Evolutionary conservation across 2,113 vertebrate genomes (phyloP).

Genomic region (Festucalex cinctus): DNA sequence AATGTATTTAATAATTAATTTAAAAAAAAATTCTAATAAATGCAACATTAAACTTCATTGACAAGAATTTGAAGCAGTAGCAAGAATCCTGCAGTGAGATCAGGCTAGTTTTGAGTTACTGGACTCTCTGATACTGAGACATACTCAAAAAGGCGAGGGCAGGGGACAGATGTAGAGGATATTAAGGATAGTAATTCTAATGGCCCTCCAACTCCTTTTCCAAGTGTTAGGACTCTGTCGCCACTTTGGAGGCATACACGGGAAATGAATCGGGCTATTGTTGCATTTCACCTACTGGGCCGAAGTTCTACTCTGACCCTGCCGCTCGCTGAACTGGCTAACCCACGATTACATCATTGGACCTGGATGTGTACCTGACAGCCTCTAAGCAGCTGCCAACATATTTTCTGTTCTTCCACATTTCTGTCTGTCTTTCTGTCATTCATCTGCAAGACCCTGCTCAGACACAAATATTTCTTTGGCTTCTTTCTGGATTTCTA

Average conservation of each 20-base stretch:
- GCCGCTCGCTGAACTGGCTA: slow-evolving; percentile 65
- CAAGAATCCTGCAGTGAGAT: not conserved
- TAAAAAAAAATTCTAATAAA: not conserved
- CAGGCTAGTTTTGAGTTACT: not conserved
- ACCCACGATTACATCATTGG: slow-evolving; percentile 68
- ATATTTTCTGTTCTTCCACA: slow-evolving; percentile 21
- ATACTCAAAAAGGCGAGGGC: not conserved
- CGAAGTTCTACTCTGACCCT: slow-evolving; percentile 42
- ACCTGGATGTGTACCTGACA: slow-evolving; percentile 56
- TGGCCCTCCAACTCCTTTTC: not conserved
- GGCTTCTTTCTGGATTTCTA: slow-evolving; percentile 11
- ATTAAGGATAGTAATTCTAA: slow-evolving; percentile 7
- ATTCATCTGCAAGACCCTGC: slow-evolving; percentile 13
- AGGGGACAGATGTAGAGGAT: slow-evolving; percentile 2
- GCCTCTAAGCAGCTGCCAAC: slow-evolving; percentile 46
- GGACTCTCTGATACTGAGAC: slow-evolving; percentile 3
- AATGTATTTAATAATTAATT: not conserved
- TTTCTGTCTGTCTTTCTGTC: slow-evolving; percentile 21
- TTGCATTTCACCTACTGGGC: slow-evolving; percentile 67
- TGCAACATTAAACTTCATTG: not conserved
- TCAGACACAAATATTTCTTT: slow-evolving; percentile 20
- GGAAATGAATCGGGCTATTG: slow-evolving; percentile 53
- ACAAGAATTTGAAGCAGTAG: not conserved
- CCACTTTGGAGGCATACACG: slow-evolving; percentile 8
- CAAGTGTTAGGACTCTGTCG: slow-evolving; percentile 7